Evolutionary conservation across 2,888 invertebrate genomes (phyloP), one percentile per base, ranked within the genome.

Genomic region (Lasioglossum morio): DNA sequence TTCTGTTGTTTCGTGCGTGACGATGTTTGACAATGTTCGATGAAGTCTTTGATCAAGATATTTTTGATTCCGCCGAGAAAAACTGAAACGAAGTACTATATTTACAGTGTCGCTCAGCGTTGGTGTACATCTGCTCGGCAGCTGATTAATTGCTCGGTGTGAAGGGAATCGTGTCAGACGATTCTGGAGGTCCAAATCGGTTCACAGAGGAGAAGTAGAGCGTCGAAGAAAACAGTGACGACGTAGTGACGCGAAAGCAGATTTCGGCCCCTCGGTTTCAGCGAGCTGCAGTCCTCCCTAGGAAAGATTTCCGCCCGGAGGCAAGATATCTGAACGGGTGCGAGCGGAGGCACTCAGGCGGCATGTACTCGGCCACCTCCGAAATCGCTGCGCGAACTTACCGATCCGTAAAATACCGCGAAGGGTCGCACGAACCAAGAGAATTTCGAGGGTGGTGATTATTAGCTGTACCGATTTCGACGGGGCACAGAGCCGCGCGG

Each of bases 371-470:
- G 82, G 73, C 82, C 79, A 81, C 90, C 84, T 88, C 84, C 90
- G 73, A 86, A 86, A 84, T 93, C 92, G 92, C 91, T 90, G 92
- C 88, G 89, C 87, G 89, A 87, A 91, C 88, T 79, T 91, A 91
- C 89, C 93, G 92, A 92, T 91, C 93, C 94, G 94, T 93, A 94
- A 94, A 94, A 94, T 94, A 89, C 92, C 83, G 81, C 86, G 74
- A 85, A 83, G 91, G 87, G 88, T 89, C 89, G 82, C 88, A 78
- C 86, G 84, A 70, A 79, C 77, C 82, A 74, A 87, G 89, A 90
- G 90, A 89, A 91, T 91, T 87, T 89, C 91, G 90, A 93, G 94
- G 92, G 90, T 92, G 93, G 93, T 93, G 94, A 94, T 94, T 94
- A 94, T 94, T 94, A 94, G 93, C 93, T 82, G 88, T 92, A 91